Percentiles rank a stretch among this genome's conserved stretches.
phyloP scores from a whole-genome alignment of 2,113 vertebrate genomes.

The Pungitius pungitius region DNA sequence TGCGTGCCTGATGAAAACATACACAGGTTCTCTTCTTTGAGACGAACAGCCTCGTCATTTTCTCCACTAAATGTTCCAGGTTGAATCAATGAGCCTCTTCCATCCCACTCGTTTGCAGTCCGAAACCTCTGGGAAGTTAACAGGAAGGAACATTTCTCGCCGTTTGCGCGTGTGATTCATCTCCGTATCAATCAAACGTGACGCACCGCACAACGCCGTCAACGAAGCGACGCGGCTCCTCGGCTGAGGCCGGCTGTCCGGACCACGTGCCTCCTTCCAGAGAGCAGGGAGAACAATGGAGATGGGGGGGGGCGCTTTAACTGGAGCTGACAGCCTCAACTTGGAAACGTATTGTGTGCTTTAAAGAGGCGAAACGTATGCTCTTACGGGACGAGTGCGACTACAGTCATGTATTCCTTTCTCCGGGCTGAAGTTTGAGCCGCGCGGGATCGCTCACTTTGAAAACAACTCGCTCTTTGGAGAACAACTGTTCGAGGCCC shows the following conservation, averaged over 20 bases:
- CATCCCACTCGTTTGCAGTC: conserved; percentile 4
- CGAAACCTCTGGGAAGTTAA: background rate
- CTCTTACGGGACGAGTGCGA: conserved; percentile 30
- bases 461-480: conserved; percentile 43
- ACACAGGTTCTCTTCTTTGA: background rate
- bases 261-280: conserved; percentile 23
- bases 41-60: background rate
- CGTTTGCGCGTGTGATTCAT: no score
- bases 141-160: conserved; percentile 2
- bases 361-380: conserved; percentile 19
- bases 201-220: conserved; percentile 21
- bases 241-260: conserved; percentile 30
- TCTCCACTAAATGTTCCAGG: background rate
- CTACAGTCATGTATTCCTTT: conserved; percentile 15
- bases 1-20: background rate
- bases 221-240: background rate
- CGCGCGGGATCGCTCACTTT: conserved; percentile 44
- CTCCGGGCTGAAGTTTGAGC: conserved; percentile 30
- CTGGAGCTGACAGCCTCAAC: conserved; percentile 44
- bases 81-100: background rate
- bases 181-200: no score
- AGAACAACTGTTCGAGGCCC: conserved; percentile 34
- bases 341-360: conserved; percentile 34
- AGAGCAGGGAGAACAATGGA: conserved; percentile 9
- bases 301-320: conserved; percentile 25